Percentiles rank a stretch among this genome's conserved stretches.
phyloP scores from a whole-genome alignment of 35 echinoderm and acorn worm genomes.

The Strongylocentrotus purpuratus region DNA sequence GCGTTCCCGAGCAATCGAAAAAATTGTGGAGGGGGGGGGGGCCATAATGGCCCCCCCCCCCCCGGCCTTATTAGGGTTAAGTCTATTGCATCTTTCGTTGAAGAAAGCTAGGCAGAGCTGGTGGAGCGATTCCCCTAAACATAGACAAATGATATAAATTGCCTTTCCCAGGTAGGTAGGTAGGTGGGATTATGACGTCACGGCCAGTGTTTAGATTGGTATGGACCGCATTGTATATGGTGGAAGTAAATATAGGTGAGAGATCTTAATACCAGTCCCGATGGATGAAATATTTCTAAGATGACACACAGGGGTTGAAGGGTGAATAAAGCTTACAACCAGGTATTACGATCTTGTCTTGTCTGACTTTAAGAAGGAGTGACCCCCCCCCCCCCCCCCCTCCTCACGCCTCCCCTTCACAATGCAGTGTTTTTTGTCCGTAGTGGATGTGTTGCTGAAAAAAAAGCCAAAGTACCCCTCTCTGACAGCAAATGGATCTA shows the following conservation, averaged over 20 bases:
- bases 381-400: neutral
- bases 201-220: constrained; percentile 33
- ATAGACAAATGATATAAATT: neutral
- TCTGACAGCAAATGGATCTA: too few relatives aligned
- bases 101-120: neutral
- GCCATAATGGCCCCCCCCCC: too few relatives aligned
- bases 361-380: neutral
- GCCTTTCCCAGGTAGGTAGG: neutral
- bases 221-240: constrained; percentile 22
- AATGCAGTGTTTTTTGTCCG: neutral
- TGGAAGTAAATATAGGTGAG: constrained; percentile 38
- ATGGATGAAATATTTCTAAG: neutral
- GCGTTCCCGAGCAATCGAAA: too few relatives aligned
- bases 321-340: neutral
- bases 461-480: neutral
- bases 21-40: too few relatives aligned
- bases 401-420: neutral
- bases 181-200: constrained; percentile 28
- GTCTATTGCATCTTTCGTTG: neutral
- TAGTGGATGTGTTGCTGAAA: neutral
- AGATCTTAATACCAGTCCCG: constrained; percentile 21
- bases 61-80: too few relatives aligned
- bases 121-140: neutral
- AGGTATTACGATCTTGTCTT: neutral
- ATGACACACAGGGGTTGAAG: constrained; percentile 19